These are phyloP conservation scores for Papilio gigon DNA, from an alignment of 2,888 invertebrate genomes.

Conservation along the genomic window DNA sequence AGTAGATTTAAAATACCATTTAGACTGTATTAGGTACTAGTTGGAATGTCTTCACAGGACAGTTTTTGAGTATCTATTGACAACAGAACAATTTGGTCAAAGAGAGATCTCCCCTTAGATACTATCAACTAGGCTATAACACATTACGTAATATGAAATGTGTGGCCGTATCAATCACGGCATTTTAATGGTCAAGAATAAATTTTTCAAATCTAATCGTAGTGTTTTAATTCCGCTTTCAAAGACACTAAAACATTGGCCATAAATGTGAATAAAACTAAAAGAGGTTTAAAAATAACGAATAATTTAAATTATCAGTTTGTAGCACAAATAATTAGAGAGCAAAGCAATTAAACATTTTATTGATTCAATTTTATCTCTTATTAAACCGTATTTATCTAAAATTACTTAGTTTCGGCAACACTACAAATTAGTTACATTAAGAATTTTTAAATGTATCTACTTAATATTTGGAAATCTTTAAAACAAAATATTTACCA, in stretches of 20 bases:
- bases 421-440: constrained; percentile 44
- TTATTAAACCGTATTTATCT: constrained; percentile 26
- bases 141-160: constrained; percentile 15
- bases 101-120: too few relatives aligned
- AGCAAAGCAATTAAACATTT: constrained; percentile 43
- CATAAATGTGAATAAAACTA: constrained; percentile 20
- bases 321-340: constrained; percentile 27
- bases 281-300: neutral
- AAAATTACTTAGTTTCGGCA: constrained; percentile 22
- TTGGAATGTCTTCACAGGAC: too few relatives aligned
- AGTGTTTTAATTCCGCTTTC: constrained; percentile 17
- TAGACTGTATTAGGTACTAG: too few relatives aligned
- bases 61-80: too few relatives aligned
- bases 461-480: neutral
- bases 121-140: neutral
- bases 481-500: neutral
- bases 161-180: constrained; percentile 4
- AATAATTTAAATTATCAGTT: constrained; percentile 6
- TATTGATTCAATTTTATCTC: constrained; percentile 37
- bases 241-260: constrained; percentile 1
- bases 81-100: too few relatives aligned
- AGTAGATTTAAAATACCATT: too few relatives aligned
- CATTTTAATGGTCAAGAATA: constrained; percentile 29
- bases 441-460: constrained; percentile 40
- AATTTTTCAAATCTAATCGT: constrained; percentile 24